Evolutionary conservation across 2,113 vertebrate species (phyloP), one percentile per base, ranked within the genome.

Genomic region (Apeltes quadracus): DNA sequence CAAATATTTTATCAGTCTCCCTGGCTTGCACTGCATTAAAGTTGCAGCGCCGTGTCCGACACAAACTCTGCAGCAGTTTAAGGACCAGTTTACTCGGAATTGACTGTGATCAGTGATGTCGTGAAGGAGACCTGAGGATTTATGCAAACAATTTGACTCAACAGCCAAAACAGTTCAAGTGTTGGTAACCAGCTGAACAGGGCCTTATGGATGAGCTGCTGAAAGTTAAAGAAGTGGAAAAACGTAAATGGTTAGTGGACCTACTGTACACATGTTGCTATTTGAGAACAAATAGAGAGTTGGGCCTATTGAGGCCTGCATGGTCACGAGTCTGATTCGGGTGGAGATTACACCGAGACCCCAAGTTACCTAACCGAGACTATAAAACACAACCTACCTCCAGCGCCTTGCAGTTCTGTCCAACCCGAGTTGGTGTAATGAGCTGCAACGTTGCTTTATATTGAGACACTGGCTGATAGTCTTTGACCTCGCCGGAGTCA

Each of bases 1-100:
- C 84, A 92, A 90, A 91, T 91, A 92, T 91, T 92, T 91, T 73
- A 91, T 91, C 87, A 91, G 80, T 87, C 61, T n/a, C 79, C 78
- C 22, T 36, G 48, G 81, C 79, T 66, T 50, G 59, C 71, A 63
- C 67, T 63, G 79, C 86, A 90, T 92, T 90, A 89, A 91, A 91
- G 86, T 91, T 92, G 83, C 82, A 90, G 65, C 76, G 61, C 32
- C 3, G 23, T 87, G 84, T 88, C 79, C 27, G 48, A 88, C 69
- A 84, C 69, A 69, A 71, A 85, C 61, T 79, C 70, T 68, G 69
- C 70, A 51, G 76, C 66, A 74, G 67, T 66, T 82, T 76, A 72
- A 84, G 78, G 68, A 83, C 50, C 46, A 25, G 72, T 86, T 81
- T 75, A 81, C 73, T 83, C 32, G 56, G 70, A 81, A 58, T 59